Conservation (phyloP, 2,888 invertebrate species). For the Tholera decimalis region DNA sequence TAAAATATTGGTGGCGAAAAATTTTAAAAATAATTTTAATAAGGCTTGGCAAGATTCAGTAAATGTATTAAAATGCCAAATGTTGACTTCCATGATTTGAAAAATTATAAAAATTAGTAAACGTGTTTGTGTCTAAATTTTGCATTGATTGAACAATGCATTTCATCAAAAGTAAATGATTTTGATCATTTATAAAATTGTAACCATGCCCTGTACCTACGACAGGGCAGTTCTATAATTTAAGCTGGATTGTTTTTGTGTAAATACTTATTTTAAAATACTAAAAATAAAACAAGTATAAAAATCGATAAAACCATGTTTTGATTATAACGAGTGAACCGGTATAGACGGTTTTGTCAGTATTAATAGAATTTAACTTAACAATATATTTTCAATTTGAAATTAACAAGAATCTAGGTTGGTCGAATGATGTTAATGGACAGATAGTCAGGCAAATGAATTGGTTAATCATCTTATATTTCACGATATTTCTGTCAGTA, state of each 20-base stretch:
- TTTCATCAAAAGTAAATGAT: conserved; percentile 40
- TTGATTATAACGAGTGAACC: conserved; percentile 14
- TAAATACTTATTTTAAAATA: conserved; percentile 16
- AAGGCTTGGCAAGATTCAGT: conserved; percentile 50
- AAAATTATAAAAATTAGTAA: conserved; percentile 32
- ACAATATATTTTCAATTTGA: too few species aligned
- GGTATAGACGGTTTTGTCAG: background rate
- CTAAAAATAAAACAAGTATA: conserved; percentile 9
- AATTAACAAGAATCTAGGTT: too few species aligned
- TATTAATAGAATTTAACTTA: too few species aligned
- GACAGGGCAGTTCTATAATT: conserved; percentile 3
- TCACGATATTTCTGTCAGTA: too few species aligned
- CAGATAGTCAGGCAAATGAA: too few species aligned
- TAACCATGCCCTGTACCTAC: background rate
- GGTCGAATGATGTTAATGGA: too few species aligned
- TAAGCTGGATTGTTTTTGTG: conserved; percentile 45
- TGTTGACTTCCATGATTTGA: conserved; percentile 60
- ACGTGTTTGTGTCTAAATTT: conserved; percentile 51
- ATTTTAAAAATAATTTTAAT: conserved; percentile 24
- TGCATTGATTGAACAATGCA: too few species aligned
- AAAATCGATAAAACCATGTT: conserved; percentile 50
- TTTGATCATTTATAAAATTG: conserved; percentile 14
- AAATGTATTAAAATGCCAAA: conserved; percentile 61
- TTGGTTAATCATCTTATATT: too few species aligned
- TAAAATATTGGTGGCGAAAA: conserved; percentile 21